Evolutionary conservation across 1,140 invertebrate species (phyloP).

Genomic region (Ostrea edulis): DNA sequence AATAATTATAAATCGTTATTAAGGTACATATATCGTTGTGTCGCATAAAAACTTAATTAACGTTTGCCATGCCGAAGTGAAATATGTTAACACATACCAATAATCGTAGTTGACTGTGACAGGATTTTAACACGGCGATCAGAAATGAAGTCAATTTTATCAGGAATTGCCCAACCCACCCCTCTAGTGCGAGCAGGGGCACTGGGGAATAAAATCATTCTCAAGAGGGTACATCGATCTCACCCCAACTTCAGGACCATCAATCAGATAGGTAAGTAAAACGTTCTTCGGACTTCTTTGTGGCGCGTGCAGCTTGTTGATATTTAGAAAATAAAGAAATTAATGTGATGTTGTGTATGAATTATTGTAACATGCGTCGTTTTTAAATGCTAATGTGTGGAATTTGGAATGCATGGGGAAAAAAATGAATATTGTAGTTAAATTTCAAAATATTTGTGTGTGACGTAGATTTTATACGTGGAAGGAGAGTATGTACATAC

Average conservation of each 20-base stretch:
- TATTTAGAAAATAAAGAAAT: too few species aligned
- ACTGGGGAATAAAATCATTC: neutral
- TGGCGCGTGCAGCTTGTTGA: too few species aligned
- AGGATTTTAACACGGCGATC: neutral
- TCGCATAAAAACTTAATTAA: conserved; percentile 8
- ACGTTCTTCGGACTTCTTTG: neutral
- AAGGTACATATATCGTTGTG: neutral
- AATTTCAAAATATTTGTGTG: too few species aligned
- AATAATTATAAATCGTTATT: conserved; percentile 25
- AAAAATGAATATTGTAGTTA: too few species aligned
- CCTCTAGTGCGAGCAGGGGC: conserved; percentile 20
- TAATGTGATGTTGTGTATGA: too few species aligned
- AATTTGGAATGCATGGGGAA: too few species aligned
- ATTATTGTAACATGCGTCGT: too few species aligned
- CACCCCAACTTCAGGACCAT: conserved; percentile 32
- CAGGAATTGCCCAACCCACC: conserved; percentile 38
- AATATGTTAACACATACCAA: neutral
- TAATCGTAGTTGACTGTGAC: neutral
- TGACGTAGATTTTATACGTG: too few species aligned
- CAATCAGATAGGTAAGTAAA: conserved; percentile 10
- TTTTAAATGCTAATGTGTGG: too few species aligned
- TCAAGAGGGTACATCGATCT: conserved; percentile 33
- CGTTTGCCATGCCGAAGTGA: neutral
- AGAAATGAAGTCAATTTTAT: conserved; percentile 32
- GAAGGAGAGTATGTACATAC: too few species aligned